Base-by-base conservation (phyloP, 2,797 vertebrate genomes). In the Pseudotriccus pelzelni region DNA sequence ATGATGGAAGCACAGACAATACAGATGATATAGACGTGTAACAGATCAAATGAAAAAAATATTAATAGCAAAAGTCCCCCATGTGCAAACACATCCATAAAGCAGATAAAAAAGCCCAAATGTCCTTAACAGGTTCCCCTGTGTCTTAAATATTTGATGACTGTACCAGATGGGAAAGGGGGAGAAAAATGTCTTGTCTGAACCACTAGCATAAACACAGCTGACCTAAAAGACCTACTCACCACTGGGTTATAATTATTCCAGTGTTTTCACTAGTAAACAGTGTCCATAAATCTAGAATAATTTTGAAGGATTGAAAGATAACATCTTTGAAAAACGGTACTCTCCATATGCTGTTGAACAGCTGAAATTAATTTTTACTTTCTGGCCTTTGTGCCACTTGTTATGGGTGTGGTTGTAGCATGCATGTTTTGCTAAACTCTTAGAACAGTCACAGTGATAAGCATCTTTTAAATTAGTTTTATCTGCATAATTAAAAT, bases 61-160 rank as follows among this genome's bases (percentile, higher is more conserved):
- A 77, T 32, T 69, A 78, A 62, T 10, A 78, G 32, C 6, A 32
- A n/a, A 86, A 62, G 19, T 82, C 24, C 12, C 36, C 63, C 58
- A 60, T 76, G 44, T 72, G 76, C 50, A 96, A 94, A 77, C 12
- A 74, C 24, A 55, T 39, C 12, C 59, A 89, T 44, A 89, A 87
- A 94, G 44, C 44, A 11, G 7, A 66, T 47, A 81, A 90, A 93
- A 83, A 66, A 78, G 36, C 64, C 27, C 24, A 91, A 91, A 62
- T 81, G 68, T 32, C 77, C 78, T 53, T 67, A 93, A 72, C 32
- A 87, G 62, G 53, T 87, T 94, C 75, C 55, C 67, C 47, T 44
- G 18, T 46, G 27, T 84, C 73, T 97, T 97, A 89, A 97, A 95
- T 97, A 94, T 97, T 97, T 98, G 93, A 97, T 94, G 87, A 89